phyloP scores from a whole-genome alignment of 1,140 invertebrate genomes.

The Zaprionus vittiger region DNA sequence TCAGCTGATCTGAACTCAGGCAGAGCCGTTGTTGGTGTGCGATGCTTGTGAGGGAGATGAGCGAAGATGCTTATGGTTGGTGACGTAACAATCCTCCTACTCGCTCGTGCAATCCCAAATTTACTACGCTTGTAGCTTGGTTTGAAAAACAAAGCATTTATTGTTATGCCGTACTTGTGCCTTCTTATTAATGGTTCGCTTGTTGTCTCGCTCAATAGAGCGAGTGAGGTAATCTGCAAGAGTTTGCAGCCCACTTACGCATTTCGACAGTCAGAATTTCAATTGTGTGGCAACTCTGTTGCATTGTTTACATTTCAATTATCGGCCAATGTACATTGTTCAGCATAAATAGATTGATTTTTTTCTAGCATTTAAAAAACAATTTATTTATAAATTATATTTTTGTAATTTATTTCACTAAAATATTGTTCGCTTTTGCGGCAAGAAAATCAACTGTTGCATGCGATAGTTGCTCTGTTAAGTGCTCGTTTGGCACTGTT shows the following conservation, averaged over 20 bases:
- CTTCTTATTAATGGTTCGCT: slow-evolving; percentile 50
- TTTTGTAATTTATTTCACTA: neutral
- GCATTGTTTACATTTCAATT: slow-evolving; percentile 2
- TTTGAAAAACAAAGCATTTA: slow-evolving; percentile 51
- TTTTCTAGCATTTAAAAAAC: neutral
- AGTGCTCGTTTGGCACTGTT: slow-evolving; percentile 6
- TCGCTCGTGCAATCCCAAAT: slow-evolving; percentile 39
- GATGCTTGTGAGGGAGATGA: slow-evolving; percentile 12
- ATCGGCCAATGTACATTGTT: slow-evolving; percentile 10
- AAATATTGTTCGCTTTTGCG: neutral
- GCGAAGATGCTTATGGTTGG: slow-evolving; percentile 8
- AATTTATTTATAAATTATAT: neutral
- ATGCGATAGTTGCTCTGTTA: neutral
- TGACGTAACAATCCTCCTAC: slow-evolving; percentile 39
- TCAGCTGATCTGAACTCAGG: slow-evolving; percentile 45
- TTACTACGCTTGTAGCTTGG: slow-evolving; percentile 41
- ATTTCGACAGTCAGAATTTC: slow-evolving; percentile 7
- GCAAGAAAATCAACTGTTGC: neutral
- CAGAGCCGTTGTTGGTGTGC: neutral
- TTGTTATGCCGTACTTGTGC: slow-evolving; percentile 50
- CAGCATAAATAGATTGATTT: neutral
- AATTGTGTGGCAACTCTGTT: slow-evolving; percentile 6
- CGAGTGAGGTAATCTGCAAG: slow-evolving; percentile 48
- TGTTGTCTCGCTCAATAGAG: slow-evolving; percentile 51
- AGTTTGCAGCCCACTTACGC: slow-evolving; percentile 24